A percentile compares a stretch with the other conserved stretches of the same genome.
These are phyloP conservation scores for Galagoides demidoff DNA, from an alignment of 2,797 vertebrate genomes.

Conservation along the genomic window DNA sequence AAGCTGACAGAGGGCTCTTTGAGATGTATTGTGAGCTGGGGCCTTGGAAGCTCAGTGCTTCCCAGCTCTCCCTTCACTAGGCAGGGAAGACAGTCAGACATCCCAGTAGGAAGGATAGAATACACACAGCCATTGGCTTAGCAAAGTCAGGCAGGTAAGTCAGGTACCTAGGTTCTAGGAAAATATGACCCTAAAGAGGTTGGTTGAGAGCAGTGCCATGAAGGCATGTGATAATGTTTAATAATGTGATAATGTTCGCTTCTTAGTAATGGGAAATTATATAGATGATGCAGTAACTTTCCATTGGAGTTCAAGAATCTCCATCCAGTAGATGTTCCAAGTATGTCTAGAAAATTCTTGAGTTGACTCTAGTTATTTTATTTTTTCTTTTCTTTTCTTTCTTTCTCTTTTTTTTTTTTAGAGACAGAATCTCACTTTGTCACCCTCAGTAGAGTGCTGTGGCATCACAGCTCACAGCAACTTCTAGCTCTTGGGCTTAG, in stretches of 20 bases:
- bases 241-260: background rate
- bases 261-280: background rate
- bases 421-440: too few species aligned
- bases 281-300: background rate
- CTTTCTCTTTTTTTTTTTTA: too few species aligned
- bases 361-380: background rate
- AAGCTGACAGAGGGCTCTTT: background rate
- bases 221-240: background rate
- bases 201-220: background rate
- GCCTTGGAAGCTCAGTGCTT: background rate
- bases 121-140: background rate
- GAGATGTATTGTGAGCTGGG: background rate
- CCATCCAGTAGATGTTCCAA: background rate
- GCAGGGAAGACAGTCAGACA: background rate
- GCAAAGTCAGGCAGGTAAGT: background rate
- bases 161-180: background rate
- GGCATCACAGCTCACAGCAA: too few species aligned
- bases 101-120: background rate
- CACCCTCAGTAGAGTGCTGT: too few species aligned
- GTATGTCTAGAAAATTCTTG: background rate
- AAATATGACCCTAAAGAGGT: background rate
- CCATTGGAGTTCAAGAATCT: background rate
- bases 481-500: too few species aligned
- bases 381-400: too few species aligned
- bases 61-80: background rate